Evolutionary conservation across 2,888 invertebrate genomes (phyloP).

Genomic region (Fragum whitleyi): DNA sequence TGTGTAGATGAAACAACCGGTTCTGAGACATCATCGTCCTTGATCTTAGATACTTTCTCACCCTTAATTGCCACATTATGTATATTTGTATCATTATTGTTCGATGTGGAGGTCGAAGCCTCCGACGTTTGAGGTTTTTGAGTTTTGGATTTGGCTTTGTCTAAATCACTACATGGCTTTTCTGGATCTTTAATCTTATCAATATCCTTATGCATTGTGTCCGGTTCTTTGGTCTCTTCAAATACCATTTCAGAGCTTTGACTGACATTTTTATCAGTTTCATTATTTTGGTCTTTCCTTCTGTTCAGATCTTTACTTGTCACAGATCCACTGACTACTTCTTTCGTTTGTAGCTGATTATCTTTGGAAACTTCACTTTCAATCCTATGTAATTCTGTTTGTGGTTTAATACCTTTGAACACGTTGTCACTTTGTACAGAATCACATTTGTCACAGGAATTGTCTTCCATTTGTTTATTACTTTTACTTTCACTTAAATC

Average conservation of each 20-base stretch:
- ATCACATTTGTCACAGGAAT: not conserved
- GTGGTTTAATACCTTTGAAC: too few species aligned
- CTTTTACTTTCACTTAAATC: not conserved
- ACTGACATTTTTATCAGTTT: not conserved
- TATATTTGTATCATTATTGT: not conserved
- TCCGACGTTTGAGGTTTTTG: conserved; percentile 21
- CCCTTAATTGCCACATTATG: not conserved
- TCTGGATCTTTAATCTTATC: not conserved
- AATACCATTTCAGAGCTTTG: not conserved
- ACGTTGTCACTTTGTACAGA: not conserved
- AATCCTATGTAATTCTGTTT: not conserved
- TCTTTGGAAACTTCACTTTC: not conserved
- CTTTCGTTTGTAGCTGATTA: too few species aligned
- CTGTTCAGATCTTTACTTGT: not conserved
- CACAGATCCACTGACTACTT: too few species aligned
- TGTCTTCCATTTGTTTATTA: too few species aligned
- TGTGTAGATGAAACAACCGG: conserved; percentile 65
- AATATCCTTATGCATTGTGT: not conserved
- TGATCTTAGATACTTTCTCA: conserved; percentile 13
- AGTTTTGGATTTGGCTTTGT: not conserved
- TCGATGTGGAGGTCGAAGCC: conserved; percentile 23
- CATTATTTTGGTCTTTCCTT: not conserved
- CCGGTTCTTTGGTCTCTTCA: conserved; percentile 4
- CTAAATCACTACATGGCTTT: not conserved
- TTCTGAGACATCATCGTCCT: conserved; percentile 58